Evolutionary conservation across 2,888 invertebrate genomes (phyloP).

Genomic region (Andrena flavipes): DNA sequence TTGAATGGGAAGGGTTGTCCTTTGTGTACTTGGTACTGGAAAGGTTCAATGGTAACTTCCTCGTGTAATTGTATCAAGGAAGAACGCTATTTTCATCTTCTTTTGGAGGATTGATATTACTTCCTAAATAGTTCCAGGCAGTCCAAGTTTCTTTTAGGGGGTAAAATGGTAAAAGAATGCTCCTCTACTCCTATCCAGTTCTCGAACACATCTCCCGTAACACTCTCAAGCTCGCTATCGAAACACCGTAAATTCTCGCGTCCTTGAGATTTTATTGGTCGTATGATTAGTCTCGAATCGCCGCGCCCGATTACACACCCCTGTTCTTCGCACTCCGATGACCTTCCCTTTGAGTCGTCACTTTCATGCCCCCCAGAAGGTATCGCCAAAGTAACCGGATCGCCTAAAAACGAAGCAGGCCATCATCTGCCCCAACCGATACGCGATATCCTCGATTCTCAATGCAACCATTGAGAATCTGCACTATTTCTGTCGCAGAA

Average conservation of each 20-base stretch:
- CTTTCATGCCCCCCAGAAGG: background rate
- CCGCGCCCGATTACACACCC: conserved; percentile 78
- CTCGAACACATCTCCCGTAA: background rate
- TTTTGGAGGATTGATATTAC: too few species aligned
- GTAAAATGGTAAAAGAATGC: too few species aligned
- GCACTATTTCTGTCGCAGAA: background rate
- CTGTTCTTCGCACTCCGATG: conserved; percentile 37
- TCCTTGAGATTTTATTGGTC: conserved; percentile 61
- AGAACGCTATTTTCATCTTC: too few species aligned
- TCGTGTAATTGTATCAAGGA: too few species aligned
- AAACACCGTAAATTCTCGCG: conserved; percentile 24
- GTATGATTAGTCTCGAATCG: conserved; percentile 74
- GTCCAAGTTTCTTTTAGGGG: too few species aligned
- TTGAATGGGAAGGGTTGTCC: background rate
- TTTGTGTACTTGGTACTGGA: background rate
- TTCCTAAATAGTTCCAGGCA: too few species aligned
- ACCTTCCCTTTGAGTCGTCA: conserved; percentile 8
- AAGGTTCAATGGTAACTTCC: background rate
- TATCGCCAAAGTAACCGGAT: background rate
- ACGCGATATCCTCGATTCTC: background rate
- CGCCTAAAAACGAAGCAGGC: background rate
- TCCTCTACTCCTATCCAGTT: too few species aligned
- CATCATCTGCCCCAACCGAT: background rate
- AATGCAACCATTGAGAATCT: background rate
- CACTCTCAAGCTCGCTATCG: conserved; percentile 3